A percentile compares a stretch with the other conserved stretches of the same genome.
Conservation (phyloP, 2,797 vertebrate species). For the Ibycter americanus region DNA sequence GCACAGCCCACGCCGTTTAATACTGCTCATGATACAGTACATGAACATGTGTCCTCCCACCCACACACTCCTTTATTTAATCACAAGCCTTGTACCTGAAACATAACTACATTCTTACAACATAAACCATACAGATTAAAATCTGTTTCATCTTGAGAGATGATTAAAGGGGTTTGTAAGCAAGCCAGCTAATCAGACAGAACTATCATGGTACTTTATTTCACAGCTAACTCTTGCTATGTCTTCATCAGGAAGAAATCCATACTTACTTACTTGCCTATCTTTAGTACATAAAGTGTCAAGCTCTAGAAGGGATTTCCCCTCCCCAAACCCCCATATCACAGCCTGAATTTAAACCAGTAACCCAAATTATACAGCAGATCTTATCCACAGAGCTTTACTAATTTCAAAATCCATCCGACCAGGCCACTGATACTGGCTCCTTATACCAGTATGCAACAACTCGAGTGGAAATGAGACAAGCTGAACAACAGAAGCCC, state of each 20-base stretch:
- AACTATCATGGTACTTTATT: not conserved
- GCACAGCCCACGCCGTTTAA: not conserved
- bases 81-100: not conserved
- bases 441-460: not conserved
- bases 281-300: not conserved
- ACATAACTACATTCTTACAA: not conserved
- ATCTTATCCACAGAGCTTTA: not conserved
- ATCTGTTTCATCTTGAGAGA: not conserved
- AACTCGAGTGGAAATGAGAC: not conserved
- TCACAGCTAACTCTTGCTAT: not conserved
- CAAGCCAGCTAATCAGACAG: not conserved
- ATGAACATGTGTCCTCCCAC: rapidly evolving
- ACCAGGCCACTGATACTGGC: not conserved
- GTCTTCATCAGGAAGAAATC: not conserved
- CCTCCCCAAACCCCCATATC: not conserved
- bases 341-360: not conserved
- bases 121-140: not conserved
- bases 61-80: not conserved
- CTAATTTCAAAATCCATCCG: not conserved
- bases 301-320: not conserved
- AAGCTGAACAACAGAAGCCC: not conserved
- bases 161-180: not conserved
- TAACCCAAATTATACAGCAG: not conserved
- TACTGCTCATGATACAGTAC: not conserved
- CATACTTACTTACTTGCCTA: rapidly evolving